A percentile compares a stretch with the other conserved stretches of the same genome.
Conservation (phyloP, 2,888 invertebrate genomes). For the Anorthoa munda region DNA sequence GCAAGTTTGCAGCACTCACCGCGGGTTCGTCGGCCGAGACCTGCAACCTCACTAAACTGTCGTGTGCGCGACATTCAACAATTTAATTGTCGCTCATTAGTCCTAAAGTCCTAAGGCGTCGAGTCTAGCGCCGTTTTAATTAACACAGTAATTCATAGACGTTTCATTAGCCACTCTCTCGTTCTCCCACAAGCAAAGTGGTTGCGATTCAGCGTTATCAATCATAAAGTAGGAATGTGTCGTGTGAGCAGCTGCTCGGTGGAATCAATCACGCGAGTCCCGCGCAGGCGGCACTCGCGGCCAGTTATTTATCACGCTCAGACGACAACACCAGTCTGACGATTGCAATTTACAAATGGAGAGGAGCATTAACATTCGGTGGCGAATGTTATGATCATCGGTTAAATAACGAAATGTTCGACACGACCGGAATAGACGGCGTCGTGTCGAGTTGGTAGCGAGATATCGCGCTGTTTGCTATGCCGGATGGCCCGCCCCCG, state of each 20-base stretch:
- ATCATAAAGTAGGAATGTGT: slow-evolving; percentile 77
- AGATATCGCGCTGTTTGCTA: slow-evolving; percentile 83
- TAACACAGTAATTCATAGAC: slow-evolving; percentile 84
- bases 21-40: slow-evolving; percentile 86
- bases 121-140: slow-evolving; percentile 82
- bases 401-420: slow-evolving; percentile 70
- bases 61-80: slow-evolving; percentile 86
- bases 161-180: slow-evolving; percentile 79
- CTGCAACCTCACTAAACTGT: slow-evolving; percentile 87
- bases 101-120: slow-evolving; percentile 79
- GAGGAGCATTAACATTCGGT: slow-evolving; percentile 69
- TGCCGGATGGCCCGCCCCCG: slow-evolving; percentile 85
- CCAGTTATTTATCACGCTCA: slow-evolving; percentile 84
- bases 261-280: slow-evolving; percentile 85
- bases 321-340: slow-evolving; percentile 77
- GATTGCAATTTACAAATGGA: slow-evolving; percentile 81
- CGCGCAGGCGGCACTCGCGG: slow-evolving; percentile 75
- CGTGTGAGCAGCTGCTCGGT: slow-evolving; percentile 79
- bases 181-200: slow-evolving; percentile 68
- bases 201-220: slow-evolving; percentile 78
- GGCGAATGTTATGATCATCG: slow-evolving; percentile 71
- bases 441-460: slow-evolving; percentile 77
- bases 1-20: slow-evolving; percentile 79
- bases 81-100: slow-evolving; percentile 89
- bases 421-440: slow-evolving; percentile 75